phyloP scores from a whole-genome alignment of 2,113 vertebrate species.

The Albula goreensis region DNA sequence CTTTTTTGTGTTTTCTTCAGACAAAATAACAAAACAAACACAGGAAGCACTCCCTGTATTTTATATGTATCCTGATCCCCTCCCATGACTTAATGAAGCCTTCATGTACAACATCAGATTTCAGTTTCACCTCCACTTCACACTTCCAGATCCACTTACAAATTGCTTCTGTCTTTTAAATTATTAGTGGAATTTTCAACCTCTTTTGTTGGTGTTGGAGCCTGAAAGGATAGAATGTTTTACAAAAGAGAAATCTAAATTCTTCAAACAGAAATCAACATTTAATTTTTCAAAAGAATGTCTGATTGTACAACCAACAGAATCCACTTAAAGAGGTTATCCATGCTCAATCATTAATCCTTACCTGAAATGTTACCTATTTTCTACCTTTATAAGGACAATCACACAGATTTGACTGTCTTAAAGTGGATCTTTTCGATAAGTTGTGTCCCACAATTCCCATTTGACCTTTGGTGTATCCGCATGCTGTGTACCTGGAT shows the following conservation, averaged over 20 bases:
- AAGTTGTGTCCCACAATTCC: too few species aligned
- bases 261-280: background rate
- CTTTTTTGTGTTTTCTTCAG: too few species aligned
- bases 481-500: slow-evolving; percentile 73
- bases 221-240: background rate
- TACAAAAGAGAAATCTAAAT: background rate
- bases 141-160: background rate
- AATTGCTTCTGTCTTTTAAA: background rate
- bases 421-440: too few species aligned
- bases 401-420: too few species aligned
- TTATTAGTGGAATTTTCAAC: background rate
- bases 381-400: too few species aligned
- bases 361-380: too few species aligned
- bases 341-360: too few species aligned
- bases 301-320: background rate
- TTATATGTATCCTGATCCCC: too few species aligned
- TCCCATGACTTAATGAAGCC: background rate
- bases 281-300: background rate
- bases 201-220: background rate
- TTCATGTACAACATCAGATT: background rate
- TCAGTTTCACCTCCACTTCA: background rate
- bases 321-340: too few species aligned
- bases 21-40: background rate
- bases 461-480: too few species aligned
- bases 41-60: background rate